These are phyloP conservation scores for Acrocephalus scirpaceus DNA, from an alignment of 2,797 vertebrate species.

Conservation along the genomic window DNA sequence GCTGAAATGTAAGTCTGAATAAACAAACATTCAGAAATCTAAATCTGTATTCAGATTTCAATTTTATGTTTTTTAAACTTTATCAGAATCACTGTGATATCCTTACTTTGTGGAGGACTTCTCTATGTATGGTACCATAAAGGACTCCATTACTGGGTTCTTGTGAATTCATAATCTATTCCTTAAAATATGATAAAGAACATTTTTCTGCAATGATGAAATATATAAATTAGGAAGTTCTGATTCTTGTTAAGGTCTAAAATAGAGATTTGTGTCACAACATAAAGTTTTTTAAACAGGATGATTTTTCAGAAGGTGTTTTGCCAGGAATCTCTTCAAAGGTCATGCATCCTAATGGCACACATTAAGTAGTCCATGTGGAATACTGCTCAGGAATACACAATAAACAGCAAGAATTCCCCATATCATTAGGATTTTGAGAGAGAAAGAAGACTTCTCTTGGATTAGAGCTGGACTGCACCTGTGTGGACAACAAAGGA, in stretches of 20 bases:
- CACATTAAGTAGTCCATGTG: neutral
- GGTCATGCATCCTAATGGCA: neutral
- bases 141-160: neutral
- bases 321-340: neutral
- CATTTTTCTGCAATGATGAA: neutral
- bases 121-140: neutral
- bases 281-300: neutral
- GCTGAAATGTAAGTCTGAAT: neutral
- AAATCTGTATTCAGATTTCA: neutral
- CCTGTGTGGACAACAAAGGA: neutral
- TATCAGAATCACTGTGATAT: neutral
- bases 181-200: neutral
- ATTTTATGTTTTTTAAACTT: neutral
- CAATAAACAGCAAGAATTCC: neutral
- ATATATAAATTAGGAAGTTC: neutral
- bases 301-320: neutral
- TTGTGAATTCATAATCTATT: neutral
- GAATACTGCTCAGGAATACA: neutral
- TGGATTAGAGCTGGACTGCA: neutral
- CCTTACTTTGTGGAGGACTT: neutral
- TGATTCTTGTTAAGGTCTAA: neutral
- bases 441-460: neutral
- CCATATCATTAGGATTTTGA: neutral
- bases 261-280: neutral
- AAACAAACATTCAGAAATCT: neutral